Evolutionary conservation across 2,113 vertebrate species (phyloP), one percentile per base, ranked within the genome.

Genomic region (Oreochromis aureus): DNA sequence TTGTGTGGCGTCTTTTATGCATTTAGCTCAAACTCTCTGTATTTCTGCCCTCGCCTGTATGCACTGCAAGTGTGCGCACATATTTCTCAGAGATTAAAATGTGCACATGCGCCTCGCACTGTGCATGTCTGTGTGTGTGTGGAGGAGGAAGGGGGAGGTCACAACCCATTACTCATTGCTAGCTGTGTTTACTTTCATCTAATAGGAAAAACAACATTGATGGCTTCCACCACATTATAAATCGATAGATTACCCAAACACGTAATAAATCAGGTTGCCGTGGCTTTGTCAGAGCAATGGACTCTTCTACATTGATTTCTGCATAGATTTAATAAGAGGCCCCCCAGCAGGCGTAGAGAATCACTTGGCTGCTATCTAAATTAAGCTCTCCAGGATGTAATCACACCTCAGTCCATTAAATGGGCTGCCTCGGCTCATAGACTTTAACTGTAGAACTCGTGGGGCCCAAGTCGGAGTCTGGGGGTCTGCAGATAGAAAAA

Each of bases 231-330:
- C 86, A 51, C 93, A 89, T 92, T 91, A 90, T 81, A 90, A 92
- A 93, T 95, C 93, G 51, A 95, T 93, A 93, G 89, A 92, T 95
- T 93, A 93, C 56, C 88, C 93, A 91, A 93, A 93, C 89, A 71
- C 89, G 27, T 85, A 80, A 92, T 94, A 90, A 93, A 94, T 95
- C 93, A 90, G n/a, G 81, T 24, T 73, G 82, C 83, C 7, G 86
- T 59, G 6, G 91, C 87, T 54, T 85, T 32, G 89, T 84, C 10
- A 71, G 32, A 82, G 86, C 84, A 24, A 89, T 83, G 87, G 82
- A 93, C 91, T 95, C 87, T 27, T 86, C 88, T 39, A 2, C 92
- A 94, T 95, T 73, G 94, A 95, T 95, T 91, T 78, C 81, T 9
- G 16, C 87, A 90, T 88, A 89, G 92, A 95, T 95, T 92, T 92